Evolutionary conservation across 2,113 vertebrate species (phyloP).

Genomic region (Tichodroma muraria): DNA sequence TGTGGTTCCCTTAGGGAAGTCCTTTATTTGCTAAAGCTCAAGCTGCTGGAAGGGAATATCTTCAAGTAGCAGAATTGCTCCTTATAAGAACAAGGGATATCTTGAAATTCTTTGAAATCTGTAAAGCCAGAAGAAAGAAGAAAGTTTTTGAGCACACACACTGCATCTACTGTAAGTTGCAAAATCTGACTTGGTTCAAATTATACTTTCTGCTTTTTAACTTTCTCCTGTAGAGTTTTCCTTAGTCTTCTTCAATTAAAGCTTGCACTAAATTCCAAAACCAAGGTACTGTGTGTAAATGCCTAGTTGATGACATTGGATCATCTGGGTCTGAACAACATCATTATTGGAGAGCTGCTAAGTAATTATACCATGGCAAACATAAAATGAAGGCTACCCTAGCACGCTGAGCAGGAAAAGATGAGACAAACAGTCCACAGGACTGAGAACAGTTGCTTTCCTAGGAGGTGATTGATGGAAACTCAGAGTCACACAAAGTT

Average conservation of each 20-base stretch:
- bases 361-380: background rate
- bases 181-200: background rate
- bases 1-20: background rate
- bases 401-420: background rate
- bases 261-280: background rate
- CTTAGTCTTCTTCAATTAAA: background rate
- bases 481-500: background rate
- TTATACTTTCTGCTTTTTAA: background rate
- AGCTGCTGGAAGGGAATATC: background rate
- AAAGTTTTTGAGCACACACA: background rate
- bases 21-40: fast-evolving
- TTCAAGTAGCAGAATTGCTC: background rate
- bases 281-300: background rate
- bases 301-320: background rate
- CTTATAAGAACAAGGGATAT: background rate
- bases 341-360: background rate
- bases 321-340: background rate
- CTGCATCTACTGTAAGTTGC: background rate
- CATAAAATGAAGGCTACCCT: background rate
- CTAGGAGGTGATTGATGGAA: background rate
- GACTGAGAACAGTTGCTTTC: background rate
- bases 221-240: background rate
- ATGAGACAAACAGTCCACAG: background rate
- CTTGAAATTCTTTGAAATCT: background rate
- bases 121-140: background rate